Base-by-base conservation (phyloP, 2,113 vertebrate genomes). In the Oryzias celebensis region DNA sequence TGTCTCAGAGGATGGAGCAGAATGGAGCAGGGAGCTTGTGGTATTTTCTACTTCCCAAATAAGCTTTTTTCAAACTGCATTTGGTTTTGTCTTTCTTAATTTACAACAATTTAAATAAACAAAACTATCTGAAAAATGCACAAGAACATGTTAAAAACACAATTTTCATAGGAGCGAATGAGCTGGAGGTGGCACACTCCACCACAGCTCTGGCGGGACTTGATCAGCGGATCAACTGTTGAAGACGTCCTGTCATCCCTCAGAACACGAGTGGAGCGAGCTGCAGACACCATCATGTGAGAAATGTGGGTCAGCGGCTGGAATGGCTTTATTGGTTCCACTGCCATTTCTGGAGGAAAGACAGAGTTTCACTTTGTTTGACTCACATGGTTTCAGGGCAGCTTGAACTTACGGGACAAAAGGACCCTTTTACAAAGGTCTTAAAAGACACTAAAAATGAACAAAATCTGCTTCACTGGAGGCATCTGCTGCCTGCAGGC, bases 341-440 rank as follows among this genome's bases (percentile, higher is more conserved):
- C 55, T 8, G 52, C 58, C 10, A 80, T 76, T 67, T 62, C 65
- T 63, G 56, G 64, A 48, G 58, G 59, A 54, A 63, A 72, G 72
- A 89, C 83, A 89, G 64, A 85, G 83, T 71, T 73, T 57, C n/a
- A 18, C 74, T 78, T 88, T 88, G 83, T 89, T 67, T 41, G 78
- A 76, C 82, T 85, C 73, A 81, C 77, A 77, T 73, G 81, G 66
- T 77, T 77, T 56, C 63, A 52, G 72, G 62, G 75, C 61, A 75
- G 57, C 22, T 53, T 68, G 65, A 60, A 58, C 68, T 63, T 55
- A 59, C 53, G 7, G 28, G 68, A 83, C 85, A 87, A 85, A 58
- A 58, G 55, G 45, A 47, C 8, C 47, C 69, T 82, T 81, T 83
- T 68, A 75, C 58, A 53, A 59, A 22, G 0, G 41, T 28, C 52